Evolutionary conservation across 2,113 vertebrate genomes (phyloP).

Genomic region (Nycticorax nycticorax): DNA sequence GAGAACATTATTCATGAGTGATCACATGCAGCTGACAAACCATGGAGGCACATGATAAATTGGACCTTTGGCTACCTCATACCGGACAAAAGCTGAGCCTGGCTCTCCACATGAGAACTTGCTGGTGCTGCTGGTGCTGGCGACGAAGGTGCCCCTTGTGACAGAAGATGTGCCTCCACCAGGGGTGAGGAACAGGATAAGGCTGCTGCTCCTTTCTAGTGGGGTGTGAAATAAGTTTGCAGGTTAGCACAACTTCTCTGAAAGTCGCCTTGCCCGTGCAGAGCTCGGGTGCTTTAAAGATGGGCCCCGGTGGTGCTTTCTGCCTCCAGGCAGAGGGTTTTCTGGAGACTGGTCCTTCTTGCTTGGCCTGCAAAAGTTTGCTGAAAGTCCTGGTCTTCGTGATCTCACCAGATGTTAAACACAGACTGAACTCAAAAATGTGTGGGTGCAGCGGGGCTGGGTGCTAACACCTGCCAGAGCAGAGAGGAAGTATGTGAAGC

Average conservation of each 20-base stretch:
- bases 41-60: not conserved
- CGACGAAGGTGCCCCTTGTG: not conserved
- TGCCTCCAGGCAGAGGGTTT: not conserved
- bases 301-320: not conserved
- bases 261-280: not conserved
- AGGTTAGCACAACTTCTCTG: not conserved
- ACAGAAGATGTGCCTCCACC: not conserved
- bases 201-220: not conserved
- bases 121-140: not conserved
- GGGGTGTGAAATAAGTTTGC: not conserved
- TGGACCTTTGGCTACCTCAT: not conserved
- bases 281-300: not conserved
- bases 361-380: not conserved
- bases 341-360: not conserved
- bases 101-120: not conserved
- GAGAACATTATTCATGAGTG: not conserved
- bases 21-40: conserved; percentile 7
- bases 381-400: not conserved
- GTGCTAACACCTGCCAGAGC: not conserved
- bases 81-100: not conserved
- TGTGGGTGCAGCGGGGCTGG: not conserved
- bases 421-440: accelerated
- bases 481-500: not conserved
- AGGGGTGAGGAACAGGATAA: not conserved
- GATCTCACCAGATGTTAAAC: not conserved